phyloP scores from a whole-genome alignment of 2,113 vertebrate species.

The Oncorhynchus clarkii region DNA sequence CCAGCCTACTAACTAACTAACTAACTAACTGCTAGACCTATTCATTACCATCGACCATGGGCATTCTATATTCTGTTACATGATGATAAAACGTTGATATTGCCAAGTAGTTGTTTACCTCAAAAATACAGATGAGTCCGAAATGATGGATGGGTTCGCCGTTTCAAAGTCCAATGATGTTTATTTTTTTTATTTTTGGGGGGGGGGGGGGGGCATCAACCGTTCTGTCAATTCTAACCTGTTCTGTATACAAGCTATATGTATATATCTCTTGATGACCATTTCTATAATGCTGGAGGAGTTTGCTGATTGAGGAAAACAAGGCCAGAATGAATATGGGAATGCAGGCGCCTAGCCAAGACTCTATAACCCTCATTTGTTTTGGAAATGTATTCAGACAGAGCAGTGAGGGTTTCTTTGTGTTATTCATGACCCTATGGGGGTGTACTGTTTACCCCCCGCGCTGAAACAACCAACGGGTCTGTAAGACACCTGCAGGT shows the following conservation, averaged over 20 bases:
- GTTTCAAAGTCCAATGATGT: neutral
- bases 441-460: neutral
- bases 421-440: neutral
- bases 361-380: neutral
- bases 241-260: neutral
- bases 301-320: neutral
- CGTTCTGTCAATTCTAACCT: too few relatives aligned
- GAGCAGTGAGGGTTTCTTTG: neutral
- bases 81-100: too few relatives aligned
- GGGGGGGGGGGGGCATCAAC: neutral
- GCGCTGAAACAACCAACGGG: neutral
- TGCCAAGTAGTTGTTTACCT: too few relatives aligned
- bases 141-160: too few relatives aligned
- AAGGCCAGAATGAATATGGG: neutral
- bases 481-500: neutral
- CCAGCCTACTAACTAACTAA: constrained; percentile 24
- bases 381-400: neutral
- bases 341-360: neutral
- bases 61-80: too few relatives aligned
- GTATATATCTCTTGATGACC: too few relatives aligned
- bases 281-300: too few relatives aligned
- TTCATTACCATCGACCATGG: too few relatives aligned
- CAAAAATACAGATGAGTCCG: too few relatives aligned
- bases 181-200: neutral
- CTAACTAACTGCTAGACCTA: constrained; percentile 2